These are phyloP conservation scores for Drosophila fuyamai DNA, from an alignment of 1,140 invertebrate genomes.

Conservation along the genomic window DNA sequence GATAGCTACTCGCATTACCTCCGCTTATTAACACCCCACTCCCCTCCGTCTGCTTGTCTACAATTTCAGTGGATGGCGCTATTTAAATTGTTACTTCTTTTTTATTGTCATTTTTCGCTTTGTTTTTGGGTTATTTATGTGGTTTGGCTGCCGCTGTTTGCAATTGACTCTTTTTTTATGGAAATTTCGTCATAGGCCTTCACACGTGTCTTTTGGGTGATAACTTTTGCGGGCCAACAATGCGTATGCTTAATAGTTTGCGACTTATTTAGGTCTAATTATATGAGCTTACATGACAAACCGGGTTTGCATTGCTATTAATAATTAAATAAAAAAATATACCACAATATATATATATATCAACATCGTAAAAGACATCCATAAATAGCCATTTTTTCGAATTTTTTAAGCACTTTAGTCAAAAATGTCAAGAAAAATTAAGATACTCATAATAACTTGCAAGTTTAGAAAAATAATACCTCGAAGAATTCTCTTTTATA, in stretches of 20 bases:
- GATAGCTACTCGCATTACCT: slow-evolving; percentile 39
- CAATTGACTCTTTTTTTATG: slow-evolving; percentile 22
- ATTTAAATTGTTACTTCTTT: slow-evolving; percentile 28
- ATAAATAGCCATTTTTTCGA: too few species aligned
- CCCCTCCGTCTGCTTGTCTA: slow-evolving; percentile 14
- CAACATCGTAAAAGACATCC: too few species aligned
- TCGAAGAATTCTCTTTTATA: too few species aligned
- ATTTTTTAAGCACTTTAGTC: too few species aligned
- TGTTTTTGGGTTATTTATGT: slow-evolving; percentile 18
- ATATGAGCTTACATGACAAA: background rate
- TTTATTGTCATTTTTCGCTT: slow-evolving; percentile 14
- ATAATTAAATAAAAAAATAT: background rate
- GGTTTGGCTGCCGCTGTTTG: slow-evolving; percentile 15
- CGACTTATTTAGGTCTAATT: slow-evolving; percentile 15
- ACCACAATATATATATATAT: too few species aligned
- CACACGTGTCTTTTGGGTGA: slow-evolving; percentile 30
- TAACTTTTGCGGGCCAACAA: slow-evolving; percentile 32
- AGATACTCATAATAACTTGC: too few species aligned
- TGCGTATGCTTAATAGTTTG: slow-evolving; percentile 49
- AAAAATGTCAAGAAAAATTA: too few species aligned
- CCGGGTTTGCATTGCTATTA: background rate
- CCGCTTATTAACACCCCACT: slow-evolving; percentile 17
- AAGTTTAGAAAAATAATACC: too few species aligned
- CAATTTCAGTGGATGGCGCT: slow-evolving; percentile 47
- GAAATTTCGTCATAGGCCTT: slow-evolving; percentile 36